Conservation (phyloP, 2,797 vertebrate genomes). For the Nyctalus aviator region DNA sequence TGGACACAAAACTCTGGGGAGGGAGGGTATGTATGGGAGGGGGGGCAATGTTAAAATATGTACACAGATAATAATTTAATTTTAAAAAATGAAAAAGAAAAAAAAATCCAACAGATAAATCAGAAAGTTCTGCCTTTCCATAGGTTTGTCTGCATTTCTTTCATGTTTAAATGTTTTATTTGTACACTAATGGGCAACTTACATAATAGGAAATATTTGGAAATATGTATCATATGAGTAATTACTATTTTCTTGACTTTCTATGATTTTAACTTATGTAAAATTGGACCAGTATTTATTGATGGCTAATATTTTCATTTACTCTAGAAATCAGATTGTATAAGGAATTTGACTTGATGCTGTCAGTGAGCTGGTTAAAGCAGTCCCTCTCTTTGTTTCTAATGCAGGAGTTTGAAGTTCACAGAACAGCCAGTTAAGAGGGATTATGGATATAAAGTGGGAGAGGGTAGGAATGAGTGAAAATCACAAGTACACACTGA, state of each 20-base stretch:
- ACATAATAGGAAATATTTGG: not conserved
- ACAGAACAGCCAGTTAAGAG: not conserved
- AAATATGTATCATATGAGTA: not conserved
- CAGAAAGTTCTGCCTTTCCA: not conserved
- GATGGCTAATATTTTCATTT: not conserved
- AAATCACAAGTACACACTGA: not conserved
- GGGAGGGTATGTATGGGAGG: too few species aligned
- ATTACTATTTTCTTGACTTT: constrained; percentile 1
- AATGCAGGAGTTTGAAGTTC: not conserved
- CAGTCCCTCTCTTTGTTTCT: not conserved
- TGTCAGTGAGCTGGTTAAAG: not conserved
- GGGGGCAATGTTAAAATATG: too few species aligned
- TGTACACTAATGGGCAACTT: not conserved
- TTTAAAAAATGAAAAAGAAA: too few species aligned
- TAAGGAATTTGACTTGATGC: not conserved
- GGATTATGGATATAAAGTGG: not conserved
- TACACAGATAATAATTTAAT: too few species aligned
- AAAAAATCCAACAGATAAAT: not conserved
- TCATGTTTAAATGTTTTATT: not conserved
- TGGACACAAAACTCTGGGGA: too few species aligned
- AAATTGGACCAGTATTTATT: not conserved
- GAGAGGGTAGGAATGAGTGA: not conserved
- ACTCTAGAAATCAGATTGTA: not conserved
- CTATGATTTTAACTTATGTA: not conserved
- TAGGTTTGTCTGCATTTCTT: constrained; percentile 22